These are phyloP conservation scores for Hiodon alosoides DNA, from an alignment of 2,113 vertebrate genomes.

Conservation along the genomic window DNA sequence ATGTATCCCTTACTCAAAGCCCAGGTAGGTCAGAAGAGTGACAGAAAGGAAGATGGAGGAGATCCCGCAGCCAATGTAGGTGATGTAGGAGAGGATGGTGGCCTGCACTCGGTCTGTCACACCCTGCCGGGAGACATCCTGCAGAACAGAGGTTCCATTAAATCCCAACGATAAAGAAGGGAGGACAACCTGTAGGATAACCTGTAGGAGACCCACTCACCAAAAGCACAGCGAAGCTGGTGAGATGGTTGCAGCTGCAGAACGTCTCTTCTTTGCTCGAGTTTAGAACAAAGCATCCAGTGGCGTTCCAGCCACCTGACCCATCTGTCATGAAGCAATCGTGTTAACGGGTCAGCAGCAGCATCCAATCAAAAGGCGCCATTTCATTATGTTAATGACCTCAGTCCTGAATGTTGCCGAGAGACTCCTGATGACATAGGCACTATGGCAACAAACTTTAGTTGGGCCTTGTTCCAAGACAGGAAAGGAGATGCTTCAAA, in stretches of 20 bases:
- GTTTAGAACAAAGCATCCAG: slow-evolving; percentile 71
- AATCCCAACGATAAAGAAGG: not conserved
- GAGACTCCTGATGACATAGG: no score
- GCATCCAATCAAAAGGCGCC: no score
- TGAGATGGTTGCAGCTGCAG: slow-evolving; percentile 89
- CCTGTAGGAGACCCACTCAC: slow-evolving; percentile 53
- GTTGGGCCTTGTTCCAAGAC: no score
- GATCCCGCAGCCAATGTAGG: slow-evolving; percentile 89
- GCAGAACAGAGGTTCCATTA: slow-evolving; percentile 14
- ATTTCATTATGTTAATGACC: no score
- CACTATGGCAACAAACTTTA: no score
- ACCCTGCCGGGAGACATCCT: slow-evolving; percentile 69
- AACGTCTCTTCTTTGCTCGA: slow-evolving; percentile 67
- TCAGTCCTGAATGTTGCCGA: no score
- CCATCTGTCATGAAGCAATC: slow-evolving; percentile 55
- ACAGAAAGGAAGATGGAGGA: slow-evolving; percentile 89
- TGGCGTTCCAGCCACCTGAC: slow-evolving; percentile 77
- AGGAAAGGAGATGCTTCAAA: no score
- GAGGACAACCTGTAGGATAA: not conserved
- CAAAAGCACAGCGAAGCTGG: slow-evolving; percentile 86
- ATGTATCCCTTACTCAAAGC: slow-evolving; percentile 77
- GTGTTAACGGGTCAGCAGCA: not conserved
- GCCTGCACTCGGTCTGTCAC: slow-evolving; percentile 51
- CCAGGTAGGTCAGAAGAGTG: slow-evolving; percentile 89
- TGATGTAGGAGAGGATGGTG: slow-evolving; percentile 84